phyloP scores from a whole-genome alignment of 1,140 invertebrate genomes.

The Diabrotica virgifera region DNA sequence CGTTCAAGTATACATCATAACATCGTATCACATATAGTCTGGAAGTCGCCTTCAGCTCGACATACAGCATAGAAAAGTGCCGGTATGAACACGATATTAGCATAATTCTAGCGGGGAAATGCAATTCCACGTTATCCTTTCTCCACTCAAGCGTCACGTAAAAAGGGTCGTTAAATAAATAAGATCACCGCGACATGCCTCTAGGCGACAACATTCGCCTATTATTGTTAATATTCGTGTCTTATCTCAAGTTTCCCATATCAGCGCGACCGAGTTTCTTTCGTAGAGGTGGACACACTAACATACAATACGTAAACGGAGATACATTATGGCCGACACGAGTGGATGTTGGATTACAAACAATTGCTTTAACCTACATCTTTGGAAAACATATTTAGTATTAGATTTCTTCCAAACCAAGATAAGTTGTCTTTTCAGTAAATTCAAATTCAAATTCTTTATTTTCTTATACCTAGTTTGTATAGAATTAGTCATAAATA shows the following conservation, averaged over 20 bases:
- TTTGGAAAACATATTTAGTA: too few species aligned
- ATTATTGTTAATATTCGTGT: neutral
- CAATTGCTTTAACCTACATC: too few species aligned
- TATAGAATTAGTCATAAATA: too few species aligned
- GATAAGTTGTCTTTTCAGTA: too few species aligned
- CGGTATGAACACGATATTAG: neutral
- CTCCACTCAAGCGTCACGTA: neutral
- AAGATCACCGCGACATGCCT: neutral
- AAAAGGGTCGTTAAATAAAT: constrained; percentile 1
- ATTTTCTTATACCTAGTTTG: too few species aligned
- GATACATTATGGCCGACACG: too few species aligned
- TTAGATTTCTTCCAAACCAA: too few species aligned
- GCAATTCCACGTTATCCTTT: neutral
- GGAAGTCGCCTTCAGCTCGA: neutral
- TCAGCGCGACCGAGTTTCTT: neutral
- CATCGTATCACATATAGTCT: neutral
- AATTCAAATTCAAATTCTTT: too few species aligned
- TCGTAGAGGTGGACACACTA: neutral
- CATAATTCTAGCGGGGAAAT: neutral
- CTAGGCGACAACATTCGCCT: neutral
- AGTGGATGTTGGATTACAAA: too few species aligned
- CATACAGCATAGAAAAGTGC: neutral
- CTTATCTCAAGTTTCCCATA: neutral
- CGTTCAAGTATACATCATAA: too few species aligned
- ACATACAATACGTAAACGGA: too few species aligned